Conservation (phyloP, 2,797 vertebrate genomes). For the Zalophus californianus region DNA sequence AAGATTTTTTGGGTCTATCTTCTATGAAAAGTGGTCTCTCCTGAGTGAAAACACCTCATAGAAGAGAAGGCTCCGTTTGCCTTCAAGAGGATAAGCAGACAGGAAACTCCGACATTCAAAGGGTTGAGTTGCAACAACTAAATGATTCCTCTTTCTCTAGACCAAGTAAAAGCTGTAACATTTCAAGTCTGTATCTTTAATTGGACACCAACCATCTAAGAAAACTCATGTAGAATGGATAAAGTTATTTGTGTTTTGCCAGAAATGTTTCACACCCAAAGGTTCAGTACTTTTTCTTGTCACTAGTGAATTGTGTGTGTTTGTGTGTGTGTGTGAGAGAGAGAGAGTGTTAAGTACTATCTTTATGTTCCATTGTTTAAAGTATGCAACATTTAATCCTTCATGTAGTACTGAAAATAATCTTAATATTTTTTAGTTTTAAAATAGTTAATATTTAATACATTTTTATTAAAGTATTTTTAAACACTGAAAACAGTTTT, state of each 20-base stretch:
- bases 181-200: neutral
- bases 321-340: neutral
- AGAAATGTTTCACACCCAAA: constrained; percentile 24
- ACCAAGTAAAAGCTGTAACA: neutral
- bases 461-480: constrained; percentile 10
- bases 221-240: neutral
- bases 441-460: neutral
- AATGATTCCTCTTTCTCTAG: neutral
- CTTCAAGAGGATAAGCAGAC: neutral
- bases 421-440: constrained; percentile 13
- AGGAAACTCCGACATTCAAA: neutral
- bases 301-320: neutral
- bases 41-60: neutral
- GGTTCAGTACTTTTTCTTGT: neutral
- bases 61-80: neutral
- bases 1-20: neutral
- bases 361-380: constrained; percentile 37
- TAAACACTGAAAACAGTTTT: neutral
- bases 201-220: neutral
- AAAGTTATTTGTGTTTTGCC: constrained; percentile 4
- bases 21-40: neutral
- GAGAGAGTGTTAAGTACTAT: neutral
- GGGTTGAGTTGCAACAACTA: neutral
- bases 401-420: neutral
- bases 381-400: constrained; percentile 3